Percentiles rank a stretch among this genome's conserved stretches.
Conservation (phyloP, 2,888 invertebrate species). For the Masnerella sp. region DNA sequence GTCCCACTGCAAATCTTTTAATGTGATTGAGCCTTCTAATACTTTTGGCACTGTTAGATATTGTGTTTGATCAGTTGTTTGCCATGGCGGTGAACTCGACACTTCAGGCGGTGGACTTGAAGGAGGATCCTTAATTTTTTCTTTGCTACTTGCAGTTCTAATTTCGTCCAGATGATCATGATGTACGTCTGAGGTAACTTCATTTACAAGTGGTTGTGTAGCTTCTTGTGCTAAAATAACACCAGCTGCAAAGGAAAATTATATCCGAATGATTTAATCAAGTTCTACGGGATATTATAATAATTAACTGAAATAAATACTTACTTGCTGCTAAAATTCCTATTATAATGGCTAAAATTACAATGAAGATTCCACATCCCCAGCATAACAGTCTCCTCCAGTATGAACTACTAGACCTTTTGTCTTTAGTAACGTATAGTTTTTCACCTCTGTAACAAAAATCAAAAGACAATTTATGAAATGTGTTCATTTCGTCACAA, state of each 20-base stretch:
- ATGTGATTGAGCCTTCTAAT: conserved; percentile 83
- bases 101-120: conserved; percentile 72
- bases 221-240: conserved; percentile 83
- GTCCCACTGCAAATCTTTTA: conserved; percentile 83
- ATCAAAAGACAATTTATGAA: conserved; percentile 22
- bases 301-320: conserved; percentile 63
- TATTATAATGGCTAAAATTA: conserved; percentile 83
- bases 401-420: conserved; percentile 83
- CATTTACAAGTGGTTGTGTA: conserved; percentile 75
- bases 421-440: conserved; percentile 89
- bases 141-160: conserved; percentile 77
- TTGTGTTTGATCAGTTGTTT: conserved; percentile 72
- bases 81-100: conserved; percentile 73
- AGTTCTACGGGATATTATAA: not conserved
- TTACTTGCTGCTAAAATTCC: conserved; percentile 87
- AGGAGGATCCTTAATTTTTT: conserved; percentile 73
- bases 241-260: conserved; percentile 80
- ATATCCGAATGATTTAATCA: not conserved
- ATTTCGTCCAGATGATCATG: conserved; percentile 80
- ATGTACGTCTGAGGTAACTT: conserved; percentile 77
- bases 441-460: conserved; percentile 86
- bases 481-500: not conserved
- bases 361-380: conserved; percentile 83
- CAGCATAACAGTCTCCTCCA: conserved; percentile 84
- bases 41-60: conserved; percentile 82